These are phyloP conservation scores for Pseudochirops cupreus DNA, from an alignment of 2,797 vertebrate genomes.

Conservation along the genomic window DNA sequence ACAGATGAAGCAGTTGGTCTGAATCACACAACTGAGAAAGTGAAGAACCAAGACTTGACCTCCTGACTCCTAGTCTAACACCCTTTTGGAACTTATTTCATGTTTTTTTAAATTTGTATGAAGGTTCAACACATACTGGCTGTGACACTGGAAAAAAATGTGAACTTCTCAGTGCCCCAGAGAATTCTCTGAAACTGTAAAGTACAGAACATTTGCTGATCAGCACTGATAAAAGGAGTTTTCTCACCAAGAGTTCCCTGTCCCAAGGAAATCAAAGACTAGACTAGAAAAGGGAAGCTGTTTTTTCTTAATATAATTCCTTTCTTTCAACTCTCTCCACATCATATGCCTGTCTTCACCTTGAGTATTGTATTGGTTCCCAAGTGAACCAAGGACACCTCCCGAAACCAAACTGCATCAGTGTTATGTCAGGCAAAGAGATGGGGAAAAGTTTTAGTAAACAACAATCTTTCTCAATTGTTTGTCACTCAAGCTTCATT, in stretches of 20 bases:
- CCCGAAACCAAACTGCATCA: slow-evolving; percentile 9
- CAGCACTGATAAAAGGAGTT: not conserved
- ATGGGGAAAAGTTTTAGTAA: too few species aligned
- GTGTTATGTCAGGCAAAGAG: not conserved
- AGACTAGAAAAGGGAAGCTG: not conserved
- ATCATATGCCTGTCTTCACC: slow-evolving; percentile 20
- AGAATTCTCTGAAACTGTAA: not conserved
- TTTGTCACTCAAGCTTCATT: too few species aligned
- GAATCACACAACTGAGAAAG: not conserved
- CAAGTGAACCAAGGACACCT: slow-evolving; percentile 12
- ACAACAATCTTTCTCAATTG: too few species aligned
- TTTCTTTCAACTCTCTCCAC: slow-evolving; percentile 21
- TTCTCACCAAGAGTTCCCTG: not conserved
- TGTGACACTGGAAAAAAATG: not conserved
- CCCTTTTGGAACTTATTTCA: not conserved
- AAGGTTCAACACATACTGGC: not conserved
- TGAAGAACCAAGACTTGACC: not conserved
- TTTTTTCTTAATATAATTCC: slow-evolving; percentile 29
- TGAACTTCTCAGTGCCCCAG: not conserved
- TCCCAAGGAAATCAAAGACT: not conserved
- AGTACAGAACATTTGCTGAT: not conserved
- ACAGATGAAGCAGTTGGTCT: not conserved
- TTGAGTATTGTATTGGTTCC: slow-evolving; percentile 1
- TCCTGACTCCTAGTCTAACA: not conserved
- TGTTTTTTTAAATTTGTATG: not conserved